These are phyloP conservation scores for Spinus pinus DNA, from an alignment of 2,797 vertebrate genomes.

Conservation along the genomic window DNA sequence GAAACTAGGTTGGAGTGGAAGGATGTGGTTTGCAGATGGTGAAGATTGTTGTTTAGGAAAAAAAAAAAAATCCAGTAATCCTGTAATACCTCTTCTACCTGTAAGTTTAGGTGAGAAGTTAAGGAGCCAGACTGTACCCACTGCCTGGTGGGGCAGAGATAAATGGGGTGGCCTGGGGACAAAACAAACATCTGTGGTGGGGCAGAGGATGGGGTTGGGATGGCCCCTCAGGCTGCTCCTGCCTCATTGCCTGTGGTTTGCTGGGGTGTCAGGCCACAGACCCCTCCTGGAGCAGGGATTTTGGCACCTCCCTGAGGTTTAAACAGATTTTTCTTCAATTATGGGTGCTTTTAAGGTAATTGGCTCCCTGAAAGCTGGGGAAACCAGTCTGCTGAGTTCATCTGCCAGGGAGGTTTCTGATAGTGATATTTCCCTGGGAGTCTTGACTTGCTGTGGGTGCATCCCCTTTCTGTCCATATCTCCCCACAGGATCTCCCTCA, in stretches of 20 bases:
- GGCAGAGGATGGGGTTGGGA: background rate
- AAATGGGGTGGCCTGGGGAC: background rate
- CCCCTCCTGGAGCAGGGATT: background rate
- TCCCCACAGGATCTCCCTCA: background rate
- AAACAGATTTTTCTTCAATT: background rate
- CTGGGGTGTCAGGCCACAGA: background rate
- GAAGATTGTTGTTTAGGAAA: background rate
- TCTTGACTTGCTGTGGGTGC: background rate
- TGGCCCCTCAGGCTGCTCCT: background rate
- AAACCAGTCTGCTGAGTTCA: background rate
- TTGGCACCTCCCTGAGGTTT: background rate
- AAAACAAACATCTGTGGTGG: background rate
- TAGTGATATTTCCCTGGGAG: background rate
- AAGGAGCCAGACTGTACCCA: background rate
- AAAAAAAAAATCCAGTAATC: background rate
- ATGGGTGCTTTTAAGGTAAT: background rate
- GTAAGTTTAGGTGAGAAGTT: background rate
- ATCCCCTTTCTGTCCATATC: background rate
- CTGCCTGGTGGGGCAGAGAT: background rate
- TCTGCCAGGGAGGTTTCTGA: background rate
- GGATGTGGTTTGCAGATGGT: background rate
- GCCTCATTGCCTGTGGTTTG: background rate
- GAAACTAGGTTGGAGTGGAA: background rate
- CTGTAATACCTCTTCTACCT: background rate
- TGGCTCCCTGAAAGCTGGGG: background rate